A percentile compares a stretch with the other conserved stretches of the same genome.
phyloP scores from a whole-genome alignment of 2,888 invertebrate genomes.

The Tillus elongatus region DNA sequence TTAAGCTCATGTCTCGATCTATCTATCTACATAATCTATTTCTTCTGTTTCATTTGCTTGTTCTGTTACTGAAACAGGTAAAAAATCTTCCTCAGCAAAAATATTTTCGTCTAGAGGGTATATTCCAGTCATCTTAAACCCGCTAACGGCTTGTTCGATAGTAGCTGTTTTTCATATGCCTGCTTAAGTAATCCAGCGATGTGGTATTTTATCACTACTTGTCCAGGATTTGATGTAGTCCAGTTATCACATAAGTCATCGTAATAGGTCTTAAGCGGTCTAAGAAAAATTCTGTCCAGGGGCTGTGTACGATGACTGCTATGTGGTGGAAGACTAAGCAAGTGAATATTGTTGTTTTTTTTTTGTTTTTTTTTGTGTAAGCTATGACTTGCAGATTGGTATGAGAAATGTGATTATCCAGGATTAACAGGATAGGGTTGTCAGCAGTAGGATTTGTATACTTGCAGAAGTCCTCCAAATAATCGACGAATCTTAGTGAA shows the following conservation, averaged over 20 bases:
- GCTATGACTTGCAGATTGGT: constrained; percentile 5
- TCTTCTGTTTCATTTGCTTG: no score
- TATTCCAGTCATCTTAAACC: neutral
- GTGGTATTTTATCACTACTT: neutral
- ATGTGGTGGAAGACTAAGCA: neutral
- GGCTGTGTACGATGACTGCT: constrained; percentile 9
- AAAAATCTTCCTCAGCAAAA: neutral
- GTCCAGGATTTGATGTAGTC: neutral
- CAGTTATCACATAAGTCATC: constrained; percentile 8
- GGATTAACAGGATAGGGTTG: no score
- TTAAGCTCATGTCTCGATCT: no score
- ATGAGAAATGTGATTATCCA: no score
- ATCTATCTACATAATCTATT: no score
- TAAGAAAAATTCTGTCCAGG: constrained; percentile 10
- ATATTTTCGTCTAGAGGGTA: neutral
- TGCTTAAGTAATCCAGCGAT: neutral
- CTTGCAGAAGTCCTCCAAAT: constrained; percentile 9
- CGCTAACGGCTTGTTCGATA: neutral
- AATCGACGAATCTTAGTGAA: constrained; percentile 9
- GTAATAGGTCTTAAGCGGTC: no score
- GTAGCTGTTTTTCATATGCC: neutral
- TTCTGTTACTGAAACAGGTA: neutral
- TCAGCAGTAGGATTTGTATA: constrained; percentile 12
- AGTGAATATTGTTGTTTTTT: no score
- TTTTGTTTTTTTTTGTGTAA: neutral